phyloP scores from a whole-genome alignment of 2,888 invertebrate genomes.

The Therioaphis trifolii region DNA sequence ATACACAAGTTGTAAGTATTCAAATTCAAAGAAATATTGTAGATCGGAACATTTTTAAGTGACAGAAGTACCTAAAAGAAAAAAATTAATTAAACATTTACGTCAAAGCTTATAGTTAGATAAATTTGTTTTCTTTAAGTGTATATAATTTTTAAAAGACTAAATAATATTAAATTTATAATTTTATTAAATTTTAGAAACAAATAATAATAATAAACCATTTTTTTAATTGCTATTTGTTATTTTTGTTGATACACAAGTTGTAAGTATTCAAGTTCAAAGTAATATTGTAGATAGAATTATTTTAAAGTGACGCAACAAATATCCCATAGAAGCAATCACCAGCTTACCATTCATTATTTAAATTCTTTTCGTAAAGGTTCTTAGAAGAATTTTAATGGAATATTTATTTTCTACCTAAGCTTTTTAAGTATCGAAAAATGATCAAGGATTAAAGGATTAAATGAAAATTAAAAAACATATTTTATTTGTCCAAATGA shows the following conservation, averaged over 20 bases:
- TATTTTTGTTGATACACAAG: neutral
- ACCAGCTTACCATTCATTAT: neutral
- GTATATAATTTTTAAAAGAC: too few relatives aligned
- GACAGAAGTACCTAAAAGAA: slow-evolving; percentile 32
- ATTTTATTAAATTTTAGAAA: too few relatives aligned
- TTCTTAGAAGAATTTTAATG: neutral
- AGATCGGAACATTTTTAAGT: neutral
- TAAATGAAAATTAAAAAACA: neutral
- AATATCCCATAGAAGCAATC: too few relatives aligned
- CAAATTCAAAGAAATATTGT: neutral
- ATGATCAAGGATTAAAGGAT: neutral
- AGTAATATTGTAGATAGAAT: neutral
- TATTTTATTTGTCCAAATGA: too few relatives aligned
- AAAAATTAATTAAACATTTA: neutral
- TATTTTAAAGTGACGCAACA: neutral
- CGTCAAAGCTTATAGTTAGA: too few relatives aligned
- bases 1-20: too few relatives aligned
- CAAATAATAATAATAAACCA: too few relatives aligned
- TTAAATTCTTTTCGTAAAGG: neutral
- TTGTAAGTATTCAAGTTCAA: too few relatives aligned
- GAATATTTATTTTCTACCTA: neutral
- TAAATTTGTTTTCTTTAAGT: too few relatives aligned
- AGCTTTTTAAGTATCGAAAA: neutral
- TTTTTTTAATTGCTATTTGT: too few relatives aligned
- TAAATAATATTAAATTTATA: too few relatives aligned